Evolutionary conservation across 1,140 invertebrate species (phyloP), one percentile per base, ranked within the genome.

Genomic region (Cylas formicarius): DNA sequence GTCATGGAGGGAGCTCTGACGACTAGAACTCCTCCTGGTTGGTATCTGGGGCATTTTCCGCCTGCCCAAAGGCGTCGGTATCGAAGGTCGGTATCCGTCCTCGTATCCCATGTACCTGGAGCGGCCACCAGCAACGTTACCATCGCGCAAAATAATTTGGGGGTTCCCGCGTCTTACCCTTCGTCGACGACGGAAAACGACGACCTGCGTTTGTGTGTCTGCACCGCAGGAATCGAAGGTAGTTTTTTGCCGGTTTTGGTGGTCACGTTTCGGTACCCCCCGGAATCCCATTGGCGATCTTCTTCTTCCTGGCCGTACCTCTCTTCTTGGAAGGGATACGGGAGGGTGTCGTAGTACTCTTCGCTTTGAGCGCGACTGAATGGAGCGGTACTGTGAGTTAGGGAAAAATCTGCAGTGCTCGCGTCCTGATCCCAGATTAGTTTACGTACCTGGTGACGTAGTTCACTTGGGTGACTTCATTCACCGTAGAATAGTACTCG

Each of bases 281-380:
- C 79, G 20, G 78, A 78, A 51, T 82, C 77, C 79, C 80, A 83
- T 56, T 80, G 77, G 24, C 75, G 68, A 50, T 81, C 75, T 48
- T 81, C 75, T 33, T 82, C 77, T 48, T 80, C 76, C 37, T 72
- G 73, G 6, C 73, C 73, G 60, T 78, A 79, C 27, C 75, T 75
- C 32, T 68, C 63, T 19, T 65, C 60, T 55, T 71, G 72, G 48
- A 68, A 73, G 6, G 67, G 67, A 49, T 70, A 72, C 43, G 72
- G 71, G 3, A 52, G 26, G 26, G 60, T 66, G 53, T 75, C 73
- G 52, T 62, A 74, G 53, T 68, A 76, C 60, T 74, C 73, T 28
- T 76, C 74, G 46, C 57, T 60, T 43, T 48, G 49, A 22, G 53
- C 56, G 34, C 53, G 53, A 22, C 57, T 55, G 37, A 56, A 53